Evolutionary conservation across 2,888 invertebrate species (phyloP).

Genomic region (Dendrolimus houi): DNA sequence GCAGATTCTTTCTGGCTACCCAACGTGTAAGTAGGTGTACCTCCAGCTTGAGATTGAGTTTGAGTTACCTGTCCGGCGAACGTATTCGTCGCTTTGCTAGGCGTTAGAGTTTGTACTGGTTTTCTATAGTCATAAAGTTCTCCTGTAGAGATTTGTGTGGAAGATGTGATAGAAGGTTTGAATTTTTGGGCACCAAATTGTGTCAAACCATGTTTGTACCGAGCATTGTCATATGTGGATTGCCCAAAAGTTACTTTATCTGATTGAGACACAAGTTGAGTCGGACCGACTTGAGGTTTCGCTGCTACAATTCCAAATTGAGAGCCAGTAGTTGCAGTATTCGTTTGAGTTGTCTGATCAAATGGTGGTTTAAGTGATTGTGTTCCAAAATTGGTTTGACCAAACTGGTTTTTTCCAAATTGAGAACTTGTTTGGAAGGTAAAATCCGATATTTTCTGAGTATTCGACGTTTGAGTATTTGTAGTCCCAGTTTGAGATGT

Average conservation of each 20-base stretch:
- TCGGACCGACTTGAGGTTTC: constrained; percentile 8
- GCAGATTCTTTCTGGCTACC: background rate
- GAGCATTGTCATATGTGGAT: background rate
- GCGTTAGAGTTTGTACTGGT: background rate
- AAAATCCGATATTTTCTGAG: background rate
- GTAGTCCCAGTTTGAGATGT: background rate
- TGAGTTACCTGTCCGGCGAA: too few species aligned
- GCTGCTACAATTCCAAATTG: background rate
- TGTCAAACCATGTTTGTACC: constrained; percentile 1
- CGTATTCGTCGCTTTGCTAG: background rate
- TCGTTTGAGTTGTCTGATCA: constrained; percentile 4
- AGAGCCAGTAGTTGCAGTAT: constrained; percentile 4
- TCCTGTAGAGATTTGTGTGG: background rate
- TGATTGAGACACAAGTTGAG: background rate
- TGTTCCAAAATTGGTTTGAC: constrained; percentile 8
- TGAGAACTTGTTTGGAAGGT: background rate
- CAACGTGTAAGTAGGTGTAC: too few species aligned
- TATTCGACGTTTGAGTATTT: background rate
- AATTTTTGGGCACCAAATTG: constrained; percentile 18
- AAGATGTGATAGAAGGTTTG: constrained; percentile 9
- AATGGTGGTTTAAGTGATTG: constrained; percentile 14
- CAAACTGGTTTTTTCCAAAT: background rate
- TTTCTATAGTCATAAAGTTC: background rate
- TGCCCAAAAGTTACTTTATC: background rate
- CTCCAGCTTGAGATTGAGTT: constrained; percentile 8